Percentiles rank a stretch among this genome's conserved stretches.
Conservation (phyloP, 2,797 vertebrate species). For the Geotrypetes seraphini region DNA sequence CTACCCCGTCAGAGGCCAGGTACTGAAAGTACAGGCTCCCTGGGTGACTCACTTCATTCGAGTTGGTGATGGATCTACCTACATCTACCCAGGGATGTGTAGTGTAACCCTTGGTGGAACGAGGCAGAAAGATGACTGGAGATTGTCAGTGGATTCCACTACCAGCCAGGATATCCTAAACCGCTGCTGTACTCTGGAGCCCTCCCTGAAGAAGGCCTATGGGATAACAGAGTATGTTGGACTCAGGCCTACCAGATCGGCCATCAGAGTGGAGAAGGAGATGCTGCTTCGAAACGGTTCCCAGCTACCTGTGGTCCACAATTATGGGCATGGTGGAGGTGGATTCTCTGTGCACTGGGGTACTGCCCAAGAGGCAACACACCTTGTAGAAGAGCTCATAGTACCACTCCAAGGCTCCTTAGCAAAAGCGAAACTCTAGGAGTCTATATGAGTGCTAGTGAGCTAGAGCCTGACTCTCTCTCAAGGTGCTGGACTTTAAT, state of each 20-base stretch:
- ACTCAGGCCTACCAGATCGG: constrained; percentile 65
- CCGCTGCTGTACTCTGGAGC: constrained; percentile 66
- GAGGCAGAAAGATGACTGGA: constrained; percentile 65
- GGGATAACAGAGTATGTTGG: constrained; percentile 62
- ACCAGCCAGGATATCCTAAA: constrained; percentile 59
- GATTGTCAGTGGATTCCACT: constrained; percentile 43
- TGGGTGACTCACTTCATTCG: constrained; percentile 84
- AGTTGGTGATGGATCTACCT: constrained; percentile 61
- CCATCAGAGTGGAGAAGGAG: constrained; percentile 64
- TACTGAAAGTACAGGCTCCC: constrained; percentile 73
- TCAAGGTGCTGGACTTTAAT: too few relatives aligned
- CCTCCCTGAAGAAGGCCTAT: constrained; percentile 53
- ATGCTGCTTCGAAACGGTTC: constrained; percentile 27
- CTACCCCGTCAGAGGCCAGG: constrained; percentile 73
- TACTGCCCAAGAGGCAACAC: constrained; percentile 61
- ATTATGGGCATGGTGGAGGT: constrained; percentile 78
- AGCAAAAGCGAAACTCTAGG: constrained; percentile 42
- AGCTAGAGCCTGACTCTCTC: too few relatives aligned
- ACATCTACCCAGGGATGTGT: constrained; percentile 75
- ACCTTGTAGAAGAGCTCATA: constrained; percentile 58
- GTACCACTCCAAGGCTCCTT: constrained; percentile 6
- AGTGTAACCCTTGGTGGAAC: constrained; percentile 72
- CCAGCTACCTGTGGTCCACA: constrained; percentile 67
- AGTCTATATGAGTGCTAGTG: too few relatives aligned
- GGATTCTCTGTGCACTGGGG: constrained; percentile 78